Conservation (phyloP, 2,888 invertebrate genomes). For the Toxonevra muliebris region DNA sequence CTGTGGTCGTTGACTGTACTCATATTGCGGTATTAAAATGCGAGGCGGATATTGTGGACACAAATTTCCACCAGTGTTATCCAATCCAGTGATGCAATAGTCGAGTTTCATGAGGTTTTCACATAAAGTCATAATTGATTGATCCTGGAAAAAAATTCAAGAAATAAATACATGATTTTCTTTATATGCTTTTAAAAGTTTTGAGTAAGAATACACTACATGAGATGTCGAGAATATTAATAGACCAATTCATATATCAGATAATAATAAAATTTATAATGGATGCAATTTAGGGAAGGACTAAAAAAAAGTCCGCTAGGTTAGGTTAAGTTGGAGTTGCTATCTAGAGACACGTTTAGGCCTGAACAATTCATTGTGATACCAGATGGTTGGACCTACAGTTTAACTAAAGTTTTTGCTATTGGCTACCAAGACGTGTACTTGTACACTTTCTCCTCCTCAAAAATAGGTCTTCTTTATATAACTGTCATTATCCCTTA, state of each 20-base stretch:
- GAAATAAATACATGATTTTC: slow-evolving; percentile 1
- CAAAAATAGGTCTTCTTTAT: too few relatives aligned
- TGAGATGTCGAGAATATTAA: neutral
- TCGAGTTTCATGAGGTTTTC: slow-evolving; percentile 73
- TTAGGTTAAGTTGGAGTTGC: too few relatives aligned
- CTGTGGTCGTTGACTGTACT: slow-evolving; percentile 58
- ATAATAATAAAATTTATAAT: neutral
- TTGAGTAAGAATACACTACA: neutral
- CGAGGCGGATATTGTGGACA: slow-evolving; percentile 78
- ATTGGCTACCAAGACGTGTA: too few relatives aligned
- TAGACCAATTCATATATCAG: neutral
- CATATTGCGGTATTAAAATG: slow-evolving; percentile 73
- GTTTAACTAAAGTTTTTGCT: too few relatives aligned
- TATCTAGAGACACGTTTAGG: too few relatives aligned
- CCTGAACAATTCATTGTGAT: too few relatives aligned
- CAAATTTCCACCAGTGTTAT: slow-evolving; percentile 73
- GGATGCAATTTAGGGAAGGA: neutral
- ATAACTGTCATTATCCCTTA: too few relatives aligned
- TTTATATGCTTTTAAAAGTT: neutral
- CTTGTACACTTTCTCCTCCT: too few relatives aligned
- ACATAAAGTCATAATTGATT: slow-evolving; percentile 71
- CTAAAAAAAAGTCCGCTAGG: too few relatives aligned
- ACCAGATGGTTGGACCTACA: too few relatives aligned
- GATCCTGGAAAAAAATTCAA: slow-evolving; percentile 66
- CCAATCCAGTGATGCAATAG: slow-evolving; percentile 73